Evolutionary conservation across 1,140 invertebrate genomes (phyloP), one percentile per base, ranked within the genome.

Genomic region (Micrasema minimum): DNA sequence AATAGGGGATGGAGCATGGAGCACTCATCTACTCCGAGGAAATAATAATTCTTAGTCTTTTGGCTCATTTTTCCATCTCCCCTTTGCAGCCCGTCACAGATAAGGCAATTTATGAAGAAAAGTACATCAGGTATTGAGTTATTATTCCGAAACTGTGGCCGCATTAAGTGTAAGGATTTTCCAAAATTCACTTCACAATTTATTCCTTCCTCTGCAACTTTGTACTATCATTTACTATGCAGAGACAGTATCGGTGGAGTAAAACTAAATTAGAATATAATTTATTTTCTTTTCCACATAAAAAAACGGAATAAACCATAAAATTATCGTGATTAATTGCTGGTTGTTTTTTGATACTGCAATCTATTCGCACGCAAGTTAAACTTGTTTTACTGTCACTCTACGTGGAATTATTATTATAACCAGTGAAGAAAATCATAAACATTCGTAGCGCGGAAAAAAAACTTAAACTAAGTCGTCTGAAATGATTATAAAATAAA

Each of bases 21-120:
- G 2, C 26, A 7, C 26, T 4, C 7, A 31, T 31, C 7, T 7
- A 31, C 3, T 4, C 26, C 7, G 26, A 31, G 26, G 7, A 31
- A 7, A 31, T 2, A 31, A 31, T 31, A 31, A 31, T 31, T 31
- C 26, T 31, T 31, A 31, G 11, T 16, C 22, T 51, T 23, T 23
- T 18, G 55, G 7, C 20, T 38, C 35, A 59, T 59, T 59, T 59
- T 41, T 59, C 59, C 3, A 4, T 46, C 35, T 51, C 35, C 38
- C 20, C 50, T 41, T 51, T 69, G 26, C 37, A 26, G 46, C 38
- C 2, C 62, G 67, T 62, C 67, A 69, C 26, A 61, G 59, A 69
- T 64, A 69, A 69, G 66, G 35, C 51, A 51, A 69, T 69, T 69
- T 69, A 69, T 69, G 67, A 64, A 62, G 57, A 51, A 51, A 69